Evolutionary conservation across 2,797 vertebrate genomes (phyloP).

Genomic region (Pseudochaenichthys georgianus): DNA sequence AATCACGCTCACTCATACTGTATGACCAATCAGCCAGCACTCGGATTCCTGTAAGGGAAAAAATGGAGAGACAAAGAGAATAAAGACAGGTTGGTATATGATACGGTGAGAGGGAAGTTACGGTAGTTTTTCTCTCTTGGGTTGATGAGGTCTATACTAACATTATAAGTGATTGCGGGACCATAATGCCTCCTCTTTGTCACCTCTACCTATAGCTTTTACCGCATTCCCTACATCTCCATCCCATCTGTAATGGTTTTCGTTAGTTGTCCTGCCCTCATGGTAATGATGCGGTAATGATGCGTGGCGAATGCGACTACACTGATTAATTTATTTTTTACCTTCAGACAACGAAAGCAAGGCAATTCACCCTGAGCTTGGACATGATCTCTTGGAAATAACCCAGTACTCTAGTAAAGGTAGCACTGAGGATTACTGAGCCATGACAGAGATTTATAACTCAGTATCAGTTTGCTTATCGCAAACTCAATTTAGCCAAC

Average conservation of each 20-base stretch:
- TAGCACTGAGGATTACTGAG: conserved; percentile 46
- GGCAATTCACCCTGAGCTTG: not conserved
- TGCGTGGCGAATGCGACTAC: conserved; percentile 22
- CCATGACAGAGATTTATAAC: conserved; percentile 14
- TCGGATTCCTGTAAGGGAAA: conserved; percentile 30
- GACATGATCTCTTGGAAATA: conserved; percentile 25
- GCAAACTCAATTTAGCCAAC: conserved; percentile 10
- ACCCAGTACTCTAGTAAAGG: conserved; percentile 8
- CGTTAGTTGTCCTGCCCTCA: conserved; percentile 17
- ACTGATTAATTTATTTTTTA: conserved; percentile 35
- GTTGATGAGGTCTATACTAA: conserved; percentile 26
- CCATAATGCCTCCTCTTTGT: conserved; percentile 5
- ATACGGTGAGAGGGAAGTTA: conserved; percentile 10
- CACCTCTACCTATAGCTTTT: conserved; percentile 25
- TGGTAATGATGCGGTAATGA: conserved; percentile 69
- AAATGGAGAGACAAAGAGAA: conserved; percentile 20
- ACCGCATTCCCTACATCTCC: conserved; percentile 5
- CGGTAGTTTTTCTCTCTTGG: conserved; percentile 26
- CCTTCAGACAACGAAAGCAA: conserved; percentile 9
- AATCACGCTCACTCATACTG: conserved; percentile 54
- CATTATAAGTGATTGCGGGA: conserved; percentile 22
- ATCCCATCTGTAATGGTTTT: conserved; percentile 42
- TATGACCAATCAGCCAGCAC: conserved; percentile 57
- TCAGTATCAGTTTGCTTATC: conserved; percentile 22
- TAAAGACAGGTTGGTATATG: conserved; percentile 5